These are phyloP conservation scores for Ylistrum balloti DNA, from an alignment of 1,140 invertebrate species.

Conservation along the genomic window DNA sequence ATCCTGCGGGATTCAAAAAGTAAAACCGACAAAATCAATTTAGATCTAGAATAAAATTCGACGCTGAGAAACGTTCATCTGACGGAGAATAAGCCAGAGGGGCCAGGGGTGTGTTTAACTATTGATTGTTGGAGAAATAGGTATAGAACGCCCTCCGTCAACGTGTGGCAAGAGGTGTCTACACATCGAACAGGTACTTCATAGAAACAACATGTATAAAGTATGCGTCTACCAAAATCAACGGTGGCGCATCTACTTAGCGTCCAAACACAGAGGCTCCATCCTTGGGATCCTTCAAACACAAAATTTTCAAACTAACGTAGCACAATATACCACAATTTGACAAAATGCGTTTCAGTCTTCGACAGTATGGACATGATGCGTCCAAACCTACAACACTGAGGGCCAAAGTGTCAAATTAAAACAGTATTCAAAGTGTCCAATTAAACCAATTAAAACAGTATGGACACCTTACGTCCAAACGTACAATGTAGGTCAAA, in stretches of 20 bases:
- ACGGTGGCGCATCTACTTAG: too few species aligned
- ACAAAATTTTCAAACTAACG: too few species aligned
- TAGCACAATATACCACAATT: too few species aligned
- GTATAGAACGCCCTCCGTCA: conserved; percentile 1
- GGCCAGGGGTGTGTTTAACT: conserved; percentile 23
- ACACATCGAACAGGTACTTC: background rate
- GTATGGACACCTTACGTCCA: background rate
- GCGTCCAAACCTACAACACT: background rate
- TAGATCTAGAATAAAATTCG: conserved; percentile 33
- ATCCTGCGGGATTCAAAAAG: conserved; percentile 37
- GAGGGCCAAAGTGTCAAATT: background rate
- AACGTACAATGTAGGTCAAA: background rate
- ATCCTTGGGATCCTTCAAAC: too few species aligned
- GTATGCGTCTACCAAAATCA: background rate
- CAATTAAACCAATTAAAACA: background rate
- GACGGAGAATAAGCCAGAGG: background rate
- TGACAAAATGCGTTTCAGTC: too few species aligned
- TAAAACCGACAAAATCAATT: conserved; percentile 40
- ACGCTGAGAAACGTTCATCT: background rate
- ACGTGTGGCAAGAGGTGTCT: background rate
- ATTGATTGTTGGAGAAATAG: background rate
- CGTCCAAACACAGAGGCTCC: too few species aligned
- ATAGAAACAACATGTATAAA: background rate
- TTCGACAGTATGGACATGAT: too few species aligned
- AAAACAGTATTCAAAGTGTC: background rate